Conservation (phyloP, 2,797 vertebrate genomes). For the Amphiprion clarkii region DNA sequence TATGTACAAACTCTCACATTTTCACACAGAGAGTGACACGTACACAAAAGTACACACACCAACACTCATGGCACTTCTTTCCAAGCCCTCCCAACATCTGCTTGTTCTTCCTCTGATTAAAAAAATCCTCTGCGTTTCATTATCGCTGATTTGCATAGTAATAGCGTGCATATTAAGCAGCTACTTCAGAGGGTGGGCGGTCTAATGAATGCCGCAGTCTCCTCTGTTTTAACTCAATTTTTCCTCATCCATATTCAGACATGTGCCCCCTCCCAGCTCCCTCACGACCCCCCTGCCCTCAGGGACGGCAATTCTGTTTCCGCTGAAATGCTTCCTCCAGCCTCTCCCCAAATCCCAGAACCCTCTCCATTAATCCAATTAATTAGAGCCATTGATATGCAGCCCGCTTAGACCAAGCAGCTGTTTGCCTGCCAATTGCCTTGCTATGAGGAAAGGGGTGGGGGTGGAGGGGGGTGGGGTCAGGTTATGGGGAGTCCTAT, state of each 20-base stretch:
- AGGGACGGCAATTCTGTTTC: conserved; percentile 91
- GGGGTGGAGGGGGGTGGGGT: neutral
- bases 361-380: conserved; percentile 98
- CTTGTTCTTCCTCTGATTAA: conserved; percentile 86
- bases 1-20: conserved; percentile 62
- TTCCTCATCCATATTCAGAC: conserved; percentile 97
- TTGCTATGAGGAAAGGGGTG: conserved; percentile 50
- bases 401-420: conserved; percentile 89
- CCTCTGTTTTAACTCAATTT: conserved; percentile 98
- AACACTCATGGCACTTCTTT: conserved; percentile 73
- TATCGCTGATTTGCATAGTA: conserved; percentile 97
- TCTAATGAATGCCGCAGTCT: conserved; percentile 96
- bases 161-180: conserved; percentile 99
- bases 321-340: conserved; percentile 91
- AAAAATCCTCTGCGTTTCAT: conserved; percentile 90
- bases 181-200: conserved; percentile 97
- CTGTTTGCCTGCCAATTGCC: conserved; percentile 90
- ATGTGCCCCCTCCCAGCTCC: conserved; percentile 77
- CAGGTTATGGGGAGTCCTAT: conserved; percentile 64
- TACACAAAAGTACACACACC: conserved; percentile 46
- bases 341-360: conserved; percentile 91
- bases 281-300: conserved; percentile 84
- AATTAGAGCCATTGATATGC: conserved; percentile 95
- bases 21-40: conserved; percentile 44
- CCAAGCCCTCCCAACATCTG: conserved; percentile 87